A percentile compares a stretch with the other conserved stretches of the same genome.
Conservation (phyloP, 2,888 invertebrate species). For the Choristoneura rosaceana region DNA sequence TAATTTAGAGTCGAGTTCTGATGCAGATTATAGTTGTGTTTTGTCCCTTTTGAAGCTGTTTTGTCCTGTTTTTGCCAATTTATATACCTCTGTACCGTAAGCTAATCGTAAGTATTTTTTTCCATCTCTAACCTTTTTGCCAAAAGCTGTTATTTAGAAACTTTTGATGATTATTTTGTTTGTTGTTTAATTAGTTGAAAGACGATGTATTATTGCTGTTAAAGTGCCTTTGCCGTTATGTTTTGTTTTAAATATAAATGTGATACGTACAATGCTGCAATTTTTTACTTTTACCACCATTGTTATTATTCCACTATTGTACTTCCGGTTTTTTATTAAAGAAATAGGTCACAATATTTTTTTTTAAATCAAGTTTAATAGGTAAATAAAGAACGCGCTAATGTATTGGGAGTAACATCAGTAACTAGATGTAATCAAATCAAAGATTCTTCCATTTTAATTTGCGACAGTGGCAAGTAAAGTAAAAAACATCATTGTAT, state of each 20-base stretch:
- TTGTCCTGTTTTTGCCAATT: slow-evolving; percentile 9
- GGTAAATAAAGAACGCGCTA: too few relatives aligned
- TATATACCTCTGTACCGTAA: slow-evolving; percentile 25
- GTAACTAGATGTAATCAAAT: background rate
- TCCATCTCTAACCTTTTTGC: slow-evolving; percentile 17
- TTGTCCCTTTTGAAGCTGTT: background rate
- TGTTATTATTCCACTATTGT: background rate
- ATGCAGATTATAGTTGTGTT: background rate
- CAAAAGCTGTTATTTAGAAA: slow-evolving; percentile 20
- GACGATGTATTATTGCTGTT: slow-evolving; percentile 28
- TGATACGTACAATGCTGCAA: slow-evolving; percentile 6
- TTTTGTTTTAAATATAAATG: slow-evolving; percentile 24
- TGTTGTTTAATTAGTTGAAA: slow-evolving; percentile 22
- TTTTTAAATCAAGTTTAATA: too few relatives aligned
- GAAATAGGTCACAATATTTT: too few relatives aligned
- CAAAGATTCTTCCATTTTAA: too few relatives aligned
- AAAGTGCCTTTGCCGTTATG: slow-evolving; percentile 38
- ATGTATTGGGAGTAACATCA: too few relatives aligned
- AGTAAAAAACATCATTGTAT: background rate
- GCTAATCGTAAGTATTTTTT: background rate
- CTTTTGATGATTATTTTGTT: slow-evolving; percentile 27
- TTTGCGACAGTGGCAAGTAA: background rate
- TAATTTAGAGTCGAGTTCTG: background rate
- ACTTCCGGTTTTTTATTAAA: too few relatives aligned
- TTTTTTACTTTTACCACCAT: slow-evolving; percentile 1